Conservation (phyloP, 2,888 invertebrate species). For the Cordilura impudica region DNA sequence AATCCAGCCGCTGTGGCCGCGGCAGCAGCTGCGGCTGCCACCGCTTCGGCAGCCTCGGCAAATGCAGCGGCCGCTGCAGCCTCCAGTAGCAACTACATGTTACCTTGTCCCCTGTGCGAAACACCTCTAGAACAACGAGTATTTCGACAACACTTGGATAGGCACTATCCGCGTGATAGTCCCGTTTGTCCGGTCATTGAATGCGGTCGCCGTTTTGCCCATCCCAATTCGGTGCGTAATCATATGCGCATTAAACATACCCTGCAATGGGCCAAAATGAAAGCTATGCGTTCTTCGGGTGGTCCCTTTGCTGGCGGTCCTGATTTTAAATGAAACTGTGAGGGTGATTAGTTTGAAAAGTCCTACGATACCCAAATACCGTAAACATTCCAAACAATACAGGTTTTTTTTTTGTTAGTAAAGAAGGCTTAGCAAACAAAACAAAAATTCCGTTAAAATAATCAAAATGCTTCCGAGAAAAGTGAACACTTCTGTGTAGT, state of each 20-base stretch:
- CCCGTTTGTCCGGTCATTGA: conserved; percentile 87
- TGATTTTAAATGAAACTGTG: conserved; percentile 77
- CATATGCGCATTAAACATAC: conserved; percentile 92
- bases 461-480: conserved; percentile 58
- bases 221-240: conserved; percentile 92
- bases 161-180: conserved; percentile 91
- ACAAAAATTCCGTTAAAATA: conserved; percentile 37
- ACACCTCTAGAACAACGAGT: conserved; percentile 82
- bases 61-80: conserved; percentile 62
- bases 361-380: not conserved
- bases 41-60: conserved; percentile 66
- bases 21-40: conserved; percentile 74
- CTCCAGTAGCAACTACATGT: conserved; percentile 74
- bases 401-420: conserved; percentile 7
- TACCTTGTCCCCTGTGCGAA: conserved; percentile 87
- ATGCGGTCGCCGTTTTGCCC: conserved; percentile 87
- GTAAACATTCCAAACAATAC: conserved; percentile 40
- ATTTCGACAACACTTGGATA: conserved; percentile 86
- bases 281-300: conserved; percentile 81
- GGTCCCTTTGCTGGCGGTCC: conserved; percentile 78
- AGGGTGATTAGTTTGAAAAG: conserved; percentile 60
- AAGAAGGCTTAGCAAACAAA: conserved; percentile 26
- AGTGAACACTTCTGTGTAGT: conserved; percentile 3
- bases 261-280: conserved; percentile 90
- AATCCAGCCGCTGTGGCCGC: conserved; percentile 77